Conservation (phyloP, 2,888 invertebrate genomes). For the Leucophora obtusa region DNA sequence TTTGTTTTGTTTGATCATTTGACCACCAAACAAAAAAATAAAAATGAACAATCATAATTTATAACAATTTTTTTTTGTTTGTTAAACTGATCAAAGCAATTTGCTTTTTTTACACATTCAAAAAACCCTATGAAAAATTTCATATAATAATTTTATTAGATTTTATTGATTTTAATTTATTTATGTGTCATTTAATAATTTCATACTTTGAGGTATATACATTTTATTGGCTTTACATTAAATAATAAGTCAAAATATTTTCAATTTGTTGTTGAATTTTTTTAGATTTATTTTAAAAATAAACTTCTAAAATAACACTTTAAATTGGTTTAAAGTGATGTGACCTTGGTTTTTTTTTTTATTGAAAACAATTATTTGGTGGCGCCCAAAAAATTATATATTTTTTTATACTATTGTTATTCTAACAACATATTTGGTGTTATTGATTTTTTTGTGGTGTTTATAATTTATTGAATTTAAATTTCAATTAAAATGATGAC, state of each 20-base stretch:
- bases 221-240: neutral
- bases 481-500: no score
- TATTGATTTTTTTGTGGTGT: no score
- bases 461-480: no score
- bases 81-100: neutral
- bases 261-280: neutral
- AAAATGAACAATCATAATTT: neutral
- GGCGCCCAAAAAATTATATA: conserved; percentile 33
- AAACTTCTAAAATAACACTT: neutral
- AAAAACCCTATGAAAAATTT: neutral
- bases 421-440: no score
- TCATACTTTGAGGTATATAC: neutral
- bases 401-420: neutral
- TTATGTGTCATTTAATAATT: neutral
- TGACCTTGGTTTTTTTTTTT: conserved; percentile 51
- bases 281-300: neutral
- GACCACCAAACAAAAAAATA: neutral
- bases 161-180: conserved; percentile 24
- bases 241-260: conserved; percentile 16
- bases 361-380: conserved; percentile 51
- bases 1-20: neutral
- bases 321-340: conserved; percentile 42
- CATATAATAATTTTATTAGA: neutral
- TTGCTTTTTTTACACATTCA: neutral
- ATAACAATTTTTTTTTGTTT: neutral